Conservation (phyloP, 1,140 invertebrate genomes). For the Sminthurides bifidus region DNA sequence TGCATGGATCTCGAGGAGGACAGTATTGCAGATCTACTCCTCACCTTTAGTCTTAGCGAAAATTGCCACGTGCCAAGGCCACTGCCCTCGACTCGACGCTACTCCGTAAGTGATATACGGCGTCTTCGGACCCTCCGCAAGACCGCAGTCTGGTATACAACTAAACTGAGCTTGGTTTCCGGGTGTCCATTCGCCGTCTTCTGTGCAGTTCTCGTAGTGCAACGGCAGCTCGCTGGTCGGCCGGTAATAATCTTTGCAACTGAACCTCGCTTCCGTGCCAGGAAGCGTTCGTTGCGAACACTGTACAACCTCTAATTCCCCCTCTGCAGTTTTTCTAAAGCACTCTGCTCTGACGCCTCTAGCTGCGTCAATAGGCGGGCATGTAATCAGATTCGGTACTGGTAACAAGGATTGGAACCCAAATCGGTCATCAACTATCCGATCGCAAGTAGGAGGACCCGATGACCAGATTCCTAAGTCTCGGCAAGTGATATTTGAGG, state of each 20-base stretch:
- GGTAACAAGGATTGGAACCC: slow-evolving; percentile 23
- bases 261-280: slow-evolving; percentile 23
- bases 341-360: slow-evolving; percentile 26
- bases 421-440: slow-evolving; percentile 27
- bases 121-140: slow-evolving; percentile 26
- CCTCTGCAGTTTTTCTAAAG: no score
- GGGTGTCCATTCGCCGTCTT: slow-evolving; percentile 22
- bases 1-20: no score
- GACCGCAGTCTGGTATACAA: slow-evolving; percentile 28
- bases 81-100: slow-evolving; percentile 23
- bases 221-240: slow-evolving; percentile 25
- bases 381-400: neutral
- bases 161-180: slow-evolving; percentile 14
- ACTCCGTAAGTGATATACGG: slow-evolving; percentile 28
- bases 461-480: slow-evolving; percentile 16
- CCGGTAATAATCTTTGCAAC: slow-evolving; percentile 21
- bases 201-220: slow-evolving; percentile 29
- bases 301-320: no score
- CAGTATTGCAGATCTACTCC: no score
- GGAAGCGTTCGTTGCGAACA: slow-evolving; percentile 13
- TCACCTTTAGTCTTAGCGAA: slow-evolving; percentile 12
- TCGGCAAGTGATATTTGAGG: slow-evolving; percentile 15
- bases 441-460: slow-evolving; percentile 24
- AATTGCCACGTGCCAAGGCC: slow-evolving; percentile 30
- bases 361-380: slow-evolving; percentile 9